Evolutionary conservation across 1,140 invertebrate genomes (phyloP).

Genomic region (Colletes gigas): DNA sequence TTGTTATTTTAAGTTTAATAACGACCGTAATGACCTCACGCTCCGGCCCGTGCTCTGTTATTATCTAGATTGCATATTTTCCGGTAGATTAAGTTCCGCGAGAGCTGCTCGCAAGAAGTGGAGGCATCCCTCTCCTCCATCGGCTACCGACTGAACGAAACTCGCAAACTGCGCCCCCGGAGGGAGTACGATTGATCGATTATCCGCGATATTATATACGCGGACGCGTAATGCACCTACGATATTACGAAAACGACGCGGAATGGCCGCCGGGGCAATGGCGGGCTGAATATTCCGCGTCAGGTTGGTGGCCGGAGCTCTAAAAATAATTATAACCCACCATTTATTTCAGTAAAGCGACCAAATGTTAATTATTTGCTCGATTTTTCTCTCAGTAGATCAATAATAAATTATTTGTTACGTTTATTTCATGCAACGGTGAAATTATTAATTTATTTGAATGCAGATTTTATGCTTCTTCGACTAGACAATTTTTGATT

Average conservation of each 20-base stretch:
- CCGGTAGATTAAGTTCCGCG: constrained; percentile 78
- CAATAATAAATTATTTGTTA: no score
- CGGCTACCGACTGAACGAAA: constrained; percentile 21
- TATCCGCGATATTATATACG: constrained; percentile 37
- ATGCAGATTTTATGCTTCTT: no score
- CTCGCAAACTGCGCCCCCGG: constrained; percentile 37
- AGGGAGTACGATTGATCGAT: constrained; percentile 37
- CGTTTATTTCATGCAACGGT: no score
- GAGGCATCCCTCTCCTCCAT: no score
- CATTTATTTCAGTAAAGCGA: no score
- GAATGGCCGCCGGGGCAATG: neutral
- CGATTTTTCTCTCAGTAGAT: no score
- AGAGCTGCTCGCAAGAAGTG: constrained; percentile 59
- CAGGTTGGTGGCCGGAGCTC: constrained; percentile 8
- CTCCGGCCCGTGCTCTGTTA: constrained; percentile 73
- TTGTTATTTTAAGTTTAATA: constrained; percentile 80
- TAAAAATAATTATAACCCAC: neutral
- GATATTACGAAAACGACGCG: neutral
- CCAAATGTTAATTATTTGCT: no score
- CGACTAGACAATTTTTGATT: no score
- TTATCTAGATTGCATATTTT: constrained; percentile 81
- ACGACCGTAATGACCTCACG: constrained; percentile 77
- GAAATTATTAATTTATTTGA: no score
- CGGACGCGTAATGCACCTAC: neutral
- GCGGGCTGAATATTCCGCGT: constrained; percentile 16